A percentile compares a stretch with the other conserved stretches of the same genome.
Conservation (phyloP, 2,888 invertebrate genomes). For the Cenopis cana region DNA sequence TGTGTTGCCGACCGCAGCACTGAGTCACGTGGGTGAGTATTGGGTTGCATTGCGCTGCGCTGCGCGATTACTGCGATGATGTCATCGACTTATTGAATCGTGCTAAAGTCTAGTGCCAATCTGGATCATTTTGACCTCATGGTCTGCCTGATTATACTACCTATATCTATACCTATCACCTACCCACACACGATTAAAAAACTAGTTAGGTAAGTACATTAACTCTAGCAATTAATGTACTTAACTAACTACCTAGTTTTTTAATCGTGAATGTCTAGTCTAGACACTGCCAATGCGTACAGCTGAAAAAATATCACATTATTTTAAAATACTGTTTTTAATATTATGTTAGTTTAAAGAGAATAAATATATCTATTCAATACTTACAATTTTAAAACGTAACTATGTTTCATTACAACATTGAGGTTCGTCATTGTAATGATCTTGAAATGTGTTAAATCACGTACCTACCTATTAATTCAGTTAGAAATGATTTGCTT, state of each 20-base stretch:
- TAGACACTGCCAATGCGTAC: neutral
- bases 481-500: too few relatives aligned
- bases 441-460: neutral
- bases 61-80: conserved; percentile 61
- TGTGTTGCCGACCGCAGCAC: conserved; percentile 46
- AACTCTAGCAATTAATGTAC: too few relatives aligned
- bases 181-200: neutral
- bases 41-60: conserved; percentile 75
- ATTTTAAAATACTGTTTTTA: too few relatives aligned
- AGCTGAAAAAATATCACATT: too few relatives aligned
- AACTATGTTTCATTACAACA: too few relatives aligned
- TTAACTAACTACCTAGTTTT: too few relatives aligned
- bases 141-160: neutral
- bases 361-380: too few relatives aligned
- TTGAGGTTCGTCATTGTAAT: too few relatives aligned
- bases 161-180: neutral
- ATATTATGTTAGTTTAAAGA: too few relatives aligned
- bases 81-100: conserved; percentile 55
- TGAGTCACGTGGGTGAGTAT: conserved; percentile 69
- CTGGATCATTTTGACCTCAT: conserved; percentile 15
- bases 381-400: too few relatives aligned
- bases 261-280: too few relatives aligned
- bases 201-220: too few relatives aligned
- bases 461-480: neutral
- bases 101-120: conserved; percentile 12